Percentiles rank a stretch among this genome's conserved stretches.
Conservation (phyloP, 2,113 vertebrate species). For the Mus spicilegus region DNA sequence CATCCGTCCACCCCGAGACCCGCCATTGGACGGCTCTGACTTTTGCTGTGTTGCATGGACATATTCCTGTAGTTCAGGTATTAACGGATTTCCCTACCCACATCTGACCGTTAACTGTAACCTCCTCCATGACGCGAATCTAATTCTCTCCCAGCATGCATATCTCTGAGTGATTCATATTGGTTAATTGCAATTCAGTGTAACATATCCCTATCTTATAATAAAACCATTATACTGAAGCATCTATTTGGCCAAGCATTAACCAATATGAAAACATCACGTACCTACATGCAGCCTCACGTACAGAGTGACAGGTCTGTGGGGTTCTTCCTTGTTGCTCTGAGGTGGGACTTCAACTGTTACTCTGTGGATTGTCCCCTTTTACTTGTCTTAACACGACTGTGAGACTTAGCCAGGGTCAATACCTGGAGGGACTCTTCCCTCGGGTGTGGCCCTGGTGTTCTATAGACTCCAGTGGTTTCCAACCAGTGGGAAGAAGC, state of each 20-base stretch:
- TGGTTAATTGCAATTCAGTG: conserved; percentile 81
- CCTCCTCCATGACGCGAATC: conserved; percentile 80
- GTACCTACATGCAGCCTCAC: conserved; percentile 39
- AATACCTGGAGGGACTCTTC: background rate
- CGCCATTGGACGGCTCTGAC: conserved; percentile 99
- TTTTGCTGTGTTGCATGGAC: conserved; percentile 99
- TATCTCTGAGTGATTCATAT: conserved; percentile 84
- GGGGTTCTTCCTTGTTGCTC: conserved; percentile 81
- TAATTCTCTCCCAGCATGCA: conserved; percentile 83
- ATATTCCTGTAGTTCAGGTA: conserved; percentile 99
- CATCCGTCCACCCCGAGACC: conserved; percentile 98
- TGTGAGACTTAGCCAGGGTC: background rate
- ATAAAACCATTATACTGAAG: conserved; percentile 45
- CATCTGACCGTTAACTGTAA: conserved; percentile 84
- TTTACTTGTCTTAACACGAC: conserved; percentile 46
- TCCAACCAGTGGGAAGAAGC: background rate
- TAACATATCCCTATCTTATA: background rate
- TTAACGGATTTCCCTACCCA: conserved; percentile 87
- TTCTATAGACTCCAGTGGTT: background rate
- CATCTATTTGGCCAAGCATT: conserved; percentile 65
- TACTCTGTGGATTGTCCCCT: conserved; percentile 79
- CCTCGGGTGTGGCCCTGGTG: background rate
- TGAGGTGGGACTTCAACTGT: conserved; percentile 76
- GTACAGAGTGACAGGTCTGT: conserved; percentile 75
- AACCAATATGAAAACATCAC: conserved; percentile 85